Evolutionary conservation across 2,113 vertebrate species (phyloP).

Genomic region (Caloenas nicobarica): DNA sequence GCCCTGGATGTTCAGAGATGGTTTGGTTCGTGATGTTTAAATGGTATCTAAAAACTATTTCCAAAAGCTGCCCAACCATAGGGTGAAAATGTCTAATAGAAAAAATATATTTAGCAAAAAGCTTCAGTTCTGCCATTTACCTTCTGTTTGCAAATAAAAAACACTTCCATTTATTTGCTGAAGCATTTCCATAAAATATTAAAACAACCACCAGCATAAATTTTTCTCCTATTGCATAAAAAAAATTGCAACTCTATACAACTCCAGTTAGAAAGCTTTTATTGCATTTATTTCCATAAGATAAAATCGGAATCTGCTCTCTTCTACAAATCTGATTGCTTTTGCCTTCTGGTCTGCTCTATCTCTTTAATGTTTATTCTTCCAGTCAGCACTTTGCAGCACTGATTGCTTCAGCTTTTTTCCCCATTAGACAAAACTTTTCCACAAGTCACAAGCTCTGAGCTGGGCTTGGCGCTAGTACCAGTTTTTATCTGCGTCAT

Average conservation of each 20-base stretch:
- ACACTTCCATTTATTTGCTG: constrained; percentile 50
- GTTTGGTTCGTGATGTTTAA: not conserved
- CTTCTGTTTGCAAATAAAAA: constrained; percentile 60
- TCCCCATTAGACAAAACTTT: constrained; percentile 28
- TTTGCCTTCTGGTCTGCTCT: constrained; percentile 65
- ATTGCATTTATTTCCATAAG: constrained; percentile 67
- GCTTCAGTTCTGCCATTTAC: constrained; percentile 37
- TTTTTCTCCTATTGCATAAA: constrained; percentile 48
- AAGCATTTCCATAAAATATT: constrained; percentile 69
- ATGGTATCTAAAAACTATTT: not conserved
- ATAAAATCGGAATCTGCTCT: constrained; percentile 65
- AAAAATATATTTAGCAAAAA: not conserved
- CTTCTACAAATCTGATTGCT: constrained; percentile 67
- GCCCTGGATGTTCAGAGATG: accelerated
- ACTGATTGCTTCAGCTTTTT: constrained; percentile 55
- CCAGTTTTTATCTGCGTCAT: not conserved
- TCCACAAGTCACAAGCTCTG: not conserved
- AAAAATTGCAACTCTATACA: constrained; percentile 37
- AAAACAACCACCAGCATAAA: constrained; percentile 39
- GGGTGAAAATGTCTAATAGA: not conserved
- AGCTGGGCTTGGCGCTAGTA: not conserved
- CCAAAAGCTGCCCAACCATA: not conserved
- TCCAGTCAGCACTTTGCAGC: constrained; percentile 57
- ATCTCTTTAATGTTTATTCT: constrained; percentile 66
- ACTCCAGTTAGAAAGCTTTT: constrained; percentile 55